phyloP scores from a whole-genome alignment of 2,797 vertebrate genomes.

The Gallinago nigripennis region DNA sequence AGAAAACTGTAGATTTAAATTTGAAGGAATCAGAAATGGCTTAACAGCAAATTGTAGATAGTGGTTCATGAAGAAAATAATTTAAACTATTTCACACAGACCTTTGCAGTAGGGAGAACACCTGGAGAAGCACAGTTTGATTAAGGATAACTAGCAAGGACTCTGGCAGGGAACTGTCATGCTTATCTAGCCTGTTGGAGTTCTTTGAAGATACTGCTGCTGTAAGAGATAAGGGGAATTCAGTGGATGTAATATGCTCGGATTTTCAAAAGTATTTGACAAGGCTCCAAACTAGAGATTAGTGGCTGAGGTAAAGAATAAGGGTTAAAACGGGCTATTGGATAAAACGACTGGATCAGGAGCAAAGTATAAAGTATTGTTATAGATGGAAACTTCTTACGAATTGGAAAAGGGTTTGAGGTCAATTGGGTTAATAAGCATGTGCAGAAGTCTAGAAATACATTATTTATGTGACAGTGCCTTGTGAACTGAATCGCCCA shows the following conservation, averaged over 20 bases:
- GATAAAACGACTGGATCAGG: conserved; percentile 11
- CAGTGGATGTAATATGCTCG: conserved; percentile 39
- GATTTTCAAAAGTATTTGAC: conserved; percentile 54
- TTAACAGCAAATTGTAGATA: not conserved
- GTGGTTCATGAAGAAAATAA: not conserved
- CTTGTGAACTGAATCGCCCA: not conserved
- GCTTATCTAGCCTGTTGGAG: conserved; percentile 51
- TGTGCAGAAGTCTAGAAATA: conserved; percentile 20
- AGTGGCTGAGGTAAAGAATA: not conserved
- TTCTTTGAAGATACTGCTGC: conserved; percentile 61
- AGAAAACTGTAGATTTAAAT: conserved; percentile 8
- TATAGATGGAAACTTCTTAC: conserved; percentile 6
- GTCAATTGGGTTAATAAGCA: conserved; percentile 30
- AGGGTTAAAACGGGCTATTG: conserved; percentile 10
- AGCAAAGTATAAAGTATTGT: not conserved
- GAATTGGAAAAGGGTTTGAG: conserved; percentile 24
- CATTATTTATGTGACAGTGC: not conserved
- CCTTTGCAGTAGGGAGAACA: conserved; percentile 7
- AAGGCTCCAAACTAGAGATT: conserved; percentile 47
- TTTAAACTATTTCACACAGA: conserved; percentile 8
- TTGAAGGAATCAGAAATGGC: not conserved
- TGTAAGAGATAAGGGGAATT: conserved; percentile 59
- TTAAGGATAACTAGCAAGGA: conserved; percentile 44
- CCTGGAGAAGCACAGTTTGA: conserved; percentile 38
- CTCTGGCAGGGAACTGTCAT: conserved; percentile 1